phyloP scores from a whole-genome alignment of 2,888 invertebrate species.

The Ennomos quercinarius region DNA sequence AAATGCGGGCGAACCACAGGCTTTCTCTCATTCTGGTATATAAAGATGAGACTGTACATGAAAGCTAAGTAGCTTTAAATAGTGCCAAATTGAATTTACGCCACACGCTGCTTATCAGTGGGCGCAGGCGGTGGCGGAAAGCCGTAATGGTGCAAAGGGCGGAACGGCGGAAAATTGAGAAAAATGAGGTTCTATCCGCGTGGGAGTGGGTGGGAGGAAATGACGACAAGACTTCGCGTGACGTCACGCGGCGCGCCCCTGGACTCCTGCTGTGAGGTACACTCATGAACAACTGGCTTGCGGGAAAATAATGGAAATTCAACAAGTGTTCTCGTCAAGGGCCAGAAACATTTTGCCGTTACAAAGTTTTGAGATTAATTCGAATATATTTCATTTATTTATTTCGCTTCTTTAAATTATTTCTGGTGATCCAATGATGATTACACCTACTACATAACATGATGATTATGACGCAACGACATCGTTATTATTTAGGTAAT shows the following conservation, averaged over 20 bases:
- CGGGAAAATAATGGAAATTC: too few relatives aligned
- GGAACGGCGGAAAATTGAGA: constrained; percentile 72
- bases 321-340: too few relatives aligned
- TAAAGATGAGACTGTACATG: not conserved
- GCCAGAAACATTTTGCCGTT: too few relatives aligned
- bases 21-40: too few relatives aligned
- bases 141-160: constrained; percentile 40
- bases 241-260: constrained; percentile 54
- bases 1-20: too few relatives aligned
- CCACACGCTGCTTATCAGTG: constrained; percentile 59
- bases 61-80: constrained; percentile 47
- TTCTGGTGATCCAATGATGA: too few relatives aligned
- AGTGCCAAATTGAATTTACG: constrained; percentile 56
- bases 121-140: constrained; percentile 67
- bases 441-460: too few relatives aligned
- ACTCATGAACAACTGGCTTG: constrained; percentile 1
- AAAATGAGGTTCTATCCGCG: constrained; percentile 50
- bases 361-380: too few relatives aligned
- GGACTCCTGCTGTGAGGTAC: constrained; percentile 13
- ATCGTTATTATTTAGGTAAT: too few relatives aligned
- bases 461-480: too few relatives aligned
- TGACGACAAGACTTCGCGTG: constrained; percentile 42
- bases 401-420: too few relatives aligned
- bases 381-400: too few relatives aligned
- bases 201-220: constrained; percentile 39